Conservation (phyloP, 2,888 invertebrate genomes). For the Aporophyla nigra region DNA sequence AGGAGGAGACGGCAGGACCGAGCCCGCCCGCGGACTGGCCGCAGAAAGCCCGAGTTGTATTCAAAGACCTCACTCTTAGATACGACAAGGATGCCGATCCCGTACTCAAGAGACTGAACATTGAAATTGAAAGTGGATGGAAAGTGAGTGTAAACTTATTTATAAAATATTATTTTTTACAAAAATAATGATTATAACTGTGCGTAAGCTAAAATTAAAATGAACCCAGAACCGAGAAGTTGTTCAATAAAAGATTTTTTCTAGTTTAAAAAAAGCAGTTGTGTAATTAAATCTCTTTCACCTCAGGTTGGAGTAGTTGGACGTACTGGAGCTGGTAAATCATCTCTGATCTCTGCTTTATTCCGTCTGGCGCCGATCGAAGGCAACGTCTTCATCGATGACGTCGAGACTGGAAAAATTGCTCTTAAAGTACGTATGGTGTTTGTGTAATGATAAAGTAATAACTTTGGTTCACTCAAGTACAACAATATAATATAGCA, state of each 20-base stretch:
- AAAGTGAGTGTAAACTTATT: conserved; percentile 62
- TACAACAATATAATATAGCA: background rate
- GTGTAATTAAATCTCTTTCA: background rate
- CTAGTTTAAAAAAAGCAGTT: background rate
- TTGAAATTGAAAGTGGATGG: conserved; percentile 72
- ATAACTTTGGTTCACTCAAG: background rate
- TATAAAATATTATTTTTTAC: background rate
- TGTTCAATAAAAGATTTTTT: background rate
- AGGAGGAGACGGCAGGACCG: conserved; percentile 93
- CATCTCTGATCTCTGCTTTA: conserved; percentile 95
- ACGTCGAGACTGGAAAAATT: conserved; percentile 92
- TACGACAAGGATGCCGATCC: conserved; percentile 92
- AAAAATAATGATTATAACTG: background rate
- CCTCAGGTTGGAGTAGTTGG: conserved; percentile 96
- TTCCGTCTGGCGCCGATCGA: conserved; percentile 95
- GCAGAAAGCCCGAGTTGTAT: conserved; percentile 90
- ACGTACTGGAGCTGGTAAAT: conserved; percentile 97
- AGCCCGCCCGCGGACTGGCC: conserved; percentile 92
- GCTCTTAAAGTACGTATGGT: conserved; percentile 90
- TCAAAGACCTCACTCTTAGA: conserved; percentile 91
- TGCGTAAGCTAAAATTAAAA: background rate
- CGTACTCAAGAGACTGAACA: conserved; percentile 85
- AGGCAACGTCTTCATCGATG: conserved; percentile 95
- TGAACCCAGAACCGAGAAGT: background rate
- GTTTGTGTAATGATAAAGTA: background rate